A percentile compares a stretch with the other conserved stretches of the same genome.
These are phyloP conservation scores for Eulemur macaco DNA, from an alignment of 2,113 vertebrate species.

Conservation along the genomic window DNA sequence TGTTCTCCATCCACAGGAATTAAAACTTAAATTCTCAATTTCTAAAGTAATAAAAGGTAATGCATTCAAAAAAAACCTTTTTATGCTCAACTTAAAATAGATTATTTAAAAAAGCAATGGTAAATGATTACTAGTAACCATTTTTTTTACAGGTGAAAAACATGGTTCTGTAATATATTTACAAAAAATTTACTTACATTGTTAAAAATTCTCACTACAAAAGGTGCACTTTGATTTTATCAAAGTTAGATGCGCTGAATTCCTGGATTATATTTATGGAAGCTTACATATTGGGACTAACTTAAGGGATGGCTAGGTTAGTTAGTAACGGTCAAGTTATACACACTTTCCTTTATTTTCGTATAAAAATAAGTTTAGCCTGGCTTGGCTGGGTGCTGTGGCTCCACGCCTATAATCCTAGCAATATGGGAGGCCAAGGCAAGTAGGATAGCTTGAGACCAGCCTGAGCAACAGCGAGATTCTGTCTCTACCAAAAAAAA, in stretches of 20 bases:
- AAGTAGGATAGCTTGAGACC: no score
- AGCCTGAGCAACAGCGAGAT: no score
- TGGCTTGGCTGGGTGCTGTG: background rate
- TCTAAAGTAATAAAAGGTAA: background rate
- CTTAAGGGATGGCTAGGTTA: background rate
- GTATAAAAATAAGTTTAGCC: background rate
- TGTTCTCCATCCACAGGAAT: background rate
- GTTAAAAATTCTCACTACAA: background rate
- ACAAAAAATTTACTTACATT: slow-evolving; percentile 5
- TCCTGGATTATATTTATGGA: background rate
- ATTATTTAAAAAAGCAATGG: slow-evolving; percentile 15
- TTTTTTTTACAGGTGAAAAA: slow-evolving; percentile 27
- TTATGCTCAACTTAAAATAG: background rate
- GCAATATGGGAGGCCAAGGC: no score
- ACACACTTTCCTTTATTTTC: background rate
- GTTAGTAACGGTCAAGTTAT: background rate
- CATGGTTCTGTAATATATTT: background rate
- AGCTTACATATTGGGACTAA: background rate
- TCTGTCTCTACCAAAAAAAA: no score
- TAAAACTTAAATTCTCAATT: background rate
- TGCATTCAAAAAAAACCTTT: background rate
- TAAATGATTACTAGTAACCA: background rate
- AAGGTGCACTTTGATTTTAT: background rate
- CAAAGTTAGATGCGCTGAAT: background rate
- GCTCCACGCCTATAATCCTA: no score